phyloP scores from a whole-genome alignment of 2,888 invertebrate species.

The Polyommatus iphigenia region DNA sequence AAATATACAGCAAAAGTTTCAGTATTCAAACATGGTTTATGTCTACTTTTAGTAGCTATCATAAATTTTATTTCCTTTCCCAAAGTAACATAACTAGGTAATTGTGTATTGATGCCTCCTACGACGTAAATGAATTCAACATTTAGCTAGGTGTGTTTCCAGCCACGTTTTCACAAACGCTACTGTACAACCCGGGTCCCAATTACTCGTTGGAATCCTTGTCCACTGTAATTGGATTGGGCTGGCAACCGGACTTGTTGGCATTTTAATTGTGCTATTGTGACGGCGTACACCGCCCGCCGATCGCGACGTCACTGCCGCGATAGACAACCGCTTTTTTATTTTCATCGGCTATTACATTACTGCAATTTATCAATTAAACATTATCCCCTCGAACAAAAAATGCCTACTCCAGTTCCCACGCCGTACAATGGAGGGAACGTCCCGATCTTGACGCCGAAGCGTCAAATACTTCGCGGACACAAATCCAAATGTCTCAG shows the following conservation, averaged over 20 bases:
- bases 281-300: conserved; percentile 70
- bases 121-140: conserved; percentile 24
- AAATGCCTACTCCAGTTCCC: conserved; percentile 49
- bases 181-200: conserved; percentile 68
- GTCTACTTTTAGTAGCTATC: background rate
- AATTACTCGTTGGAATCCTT: conserved; percentile 79
- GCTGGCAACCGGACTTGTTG: conserved; percentile 77
- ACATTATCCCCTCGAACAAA: conserved; percentile 1
- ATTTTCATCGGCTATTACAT: background rate
- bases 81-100: background rate
- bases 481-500: conserved; percentile 63
- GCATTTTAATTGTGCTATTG: conserved; percentile 81
- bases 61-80: background rate
- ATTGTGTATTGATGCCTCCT: conserved; percentile 21
- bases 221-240: conserved; percentile 79
- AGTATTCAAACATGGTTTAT: background rate
- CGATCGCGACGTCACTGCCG: conserved; percentile 61
- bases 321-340: conserved; percentile 62
- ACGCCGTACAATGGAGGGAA: conserved; percentile 54
- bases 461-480: conserved; percentile 73
- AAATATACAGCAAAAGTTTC: background rate
- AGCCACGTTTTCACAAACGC: conserved; percentile 60
- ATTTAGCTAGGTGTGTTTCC: conserved; percentile 48
- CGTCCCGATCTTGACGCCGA: conserved; percentile 56
- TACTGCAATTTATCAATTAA: conserved; percentile 1